Conservation (phyloP, 2,797 vertebrate species). For the Melanotaenia maccullochi region DNA sequence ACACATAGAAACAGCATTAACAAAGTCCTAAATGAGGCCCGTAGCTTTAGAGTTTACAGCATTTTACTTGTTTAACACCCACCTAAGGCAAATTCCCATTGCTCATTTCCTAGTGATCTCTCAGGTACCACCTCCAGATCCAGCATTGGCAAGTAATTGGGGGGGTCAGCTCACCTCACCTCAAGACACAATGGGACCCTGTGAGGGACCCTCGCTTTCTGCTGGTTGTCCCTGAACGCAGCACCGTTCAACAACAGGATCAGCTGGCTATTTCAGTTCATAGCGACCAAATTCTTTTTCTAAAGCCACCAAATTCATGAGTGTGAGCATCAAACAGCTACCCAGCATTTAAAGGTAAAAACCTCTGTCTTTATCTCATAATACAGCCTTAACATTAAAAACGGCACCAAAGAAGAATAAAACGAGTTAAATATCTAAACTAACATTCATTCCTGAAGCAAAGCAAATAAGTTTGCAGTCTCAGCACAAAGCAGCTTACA, state of each 20-base stretch:
- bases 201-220: conserved; percentile 56
- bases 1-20: conserved; percentile 8
- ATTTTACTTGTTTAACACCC: conserved; percentile 30
- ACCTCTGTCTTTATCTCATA: conserved; percentile 33
- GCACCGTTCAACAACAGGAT: conserved; percentile 8
- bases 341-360: conserved; percentile 5
- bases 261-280: conserved; percentile 49
- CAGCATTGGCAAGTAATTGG: conserved; percentile 91
- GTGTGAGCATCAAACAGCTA: conserved; percentile 16
- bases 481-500: neutral
- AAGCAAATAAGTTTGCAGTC: neutral
- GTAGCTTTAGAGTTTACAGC: neutral
- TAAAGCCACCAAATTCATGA: conserved; percentile 30
- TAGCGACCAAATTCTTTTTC: conserved; percentile 15
- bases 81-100: conserved; percentile 99
- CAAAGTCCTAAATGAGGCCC: neutral
- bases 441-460: neutral
- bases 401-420: neutral
- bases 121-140: conserved; percentile 99
- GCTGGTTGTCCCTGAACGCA: conserved; percentile 38
- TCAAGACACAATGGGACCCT: conserved; percentile 76
- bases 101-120: conserved; percentile 98
- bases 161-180: conserved; percentile 66
- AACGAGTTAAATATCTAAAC: conserved; percentile 4
- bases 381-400: conserved; percentile 18